Base-by-base conservation (phyloP, 2,888 invertebrate genomes). In the Amphipyra berbera region DNA sequence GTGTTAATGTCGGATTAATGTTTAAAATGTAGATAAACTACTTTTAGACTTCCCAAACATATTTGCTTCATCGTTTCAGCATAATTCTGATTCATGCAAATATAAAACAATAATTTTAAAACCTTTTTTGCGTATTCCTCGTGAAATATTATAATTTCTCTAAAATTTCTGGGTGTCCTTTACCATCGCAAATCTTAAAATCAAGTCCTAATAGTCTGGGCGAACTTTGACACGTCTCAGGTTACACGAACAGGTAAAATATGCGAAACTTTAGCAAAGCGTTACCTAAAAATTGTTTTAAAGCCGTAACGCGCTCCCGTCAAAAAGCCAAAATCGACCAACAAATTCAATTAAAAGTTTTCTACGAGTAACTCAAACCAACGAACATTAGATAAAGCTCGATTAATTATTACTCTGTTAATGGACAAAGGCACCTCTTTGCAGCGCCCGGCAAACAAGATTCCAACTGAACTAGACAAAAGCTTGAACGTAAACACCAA, bases 311-410 rank as follows among this genome's bases (percentile, higher is more conserved):
- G 83, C 80, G 84, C 76, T 81, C 79, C 75, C 84, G 87, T 90
- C 89, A 91, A 90, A 92, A 91, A 90, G 89, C 87, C 86, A 89
- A 90, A 92, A 91, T 89, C 89, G 83, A 86, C 86, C 79, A 88
- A 82, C 90, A 88, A 91, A 91, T 93, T 93, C 91, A 94, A 94
- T 94, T 93, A 93, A 93, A 94, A 94, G 86, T 94, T 94, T 85
- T 73, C 83, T 72, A 81, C 85, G 85, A 84, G 88, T 91, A 90
- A 92, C 88, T 88, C 87, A 87, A 90, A 85, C 89, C 87, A 82
- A 82, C 79, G 82, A 88, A 86, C 89, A 88, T 91, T 89, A 92
- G 89, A 91, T 88, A 88, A 89, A 90, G 86, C 89, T 86, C 88
- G 85, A 93, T 93, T 92, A 91, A 94, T 94, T 92, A 94, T 93